Evolutionary conservation across 2,888 invertebrate species (phyloP).

Genomic region (Xestia sexstrigata): DNA sequence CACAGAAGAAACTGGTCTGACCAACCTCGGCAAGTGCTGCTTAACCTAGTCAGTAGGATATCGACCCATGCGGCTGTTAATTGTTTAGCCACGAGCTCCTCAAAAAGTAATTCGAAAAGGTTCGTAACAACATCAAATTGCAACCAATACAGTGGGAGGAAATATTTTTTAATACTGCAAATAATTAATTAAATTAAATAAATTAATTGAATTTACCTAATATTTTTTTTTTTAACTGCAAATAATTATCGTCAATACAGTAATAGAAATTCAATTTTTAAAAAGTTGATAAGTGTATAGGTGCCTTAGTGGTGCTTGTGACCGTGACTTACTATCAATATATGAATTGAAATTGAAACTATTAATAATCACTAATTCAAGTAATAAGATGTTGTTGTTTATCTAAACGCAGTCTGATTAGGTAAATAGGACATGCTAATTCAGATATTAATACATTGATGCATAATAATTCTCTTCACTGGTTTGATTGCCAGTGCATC

Average conservation of each 20-base stretch:
- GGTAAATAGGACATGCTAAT: conserved; percentile 35
- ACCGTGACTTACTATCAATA: conserved; percentile 5
- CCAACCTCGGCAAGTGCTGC: neutral
- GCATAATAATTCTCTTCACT: neutral
- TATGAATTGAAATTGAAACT: conserved; percentile 2
- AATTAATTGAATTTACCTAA: too few species aligned
- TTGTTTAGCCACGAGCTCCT: neutral
- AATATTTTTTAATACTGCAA: neutral
- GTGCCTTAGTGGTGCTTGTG: neutral
- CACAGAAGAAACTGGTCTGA: neutral
- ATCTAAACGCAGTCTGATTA: conserved; percentile 18
- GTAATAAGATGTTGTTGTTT: conserved; percentile 25
- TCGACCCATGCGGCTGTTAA: neutral
- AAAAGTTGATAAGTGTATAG: neutral
- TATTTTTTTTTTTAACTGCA: too few species aligned
- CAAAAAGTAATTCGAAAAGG: too few species aligned
- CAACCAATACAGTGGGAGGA: neutral
- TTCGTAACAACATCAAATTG: neutral
- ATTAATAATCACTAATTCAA: conserved; percentile 22
- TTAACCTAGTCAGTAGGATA: neutral
- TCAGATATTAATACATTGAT: conserved; percentile 22
- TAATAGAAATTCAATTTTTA: neutral
- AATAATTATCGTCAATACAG: neutral
- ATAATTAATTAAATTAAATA: too few species aligned
- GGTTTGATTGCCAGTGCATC: neutral